Evolutionary conservation across 2,113 vertebrate genomes (phyloP), one percentile per base, ranked within the genome.

Genomic region (Silurus asotus): DNA sequence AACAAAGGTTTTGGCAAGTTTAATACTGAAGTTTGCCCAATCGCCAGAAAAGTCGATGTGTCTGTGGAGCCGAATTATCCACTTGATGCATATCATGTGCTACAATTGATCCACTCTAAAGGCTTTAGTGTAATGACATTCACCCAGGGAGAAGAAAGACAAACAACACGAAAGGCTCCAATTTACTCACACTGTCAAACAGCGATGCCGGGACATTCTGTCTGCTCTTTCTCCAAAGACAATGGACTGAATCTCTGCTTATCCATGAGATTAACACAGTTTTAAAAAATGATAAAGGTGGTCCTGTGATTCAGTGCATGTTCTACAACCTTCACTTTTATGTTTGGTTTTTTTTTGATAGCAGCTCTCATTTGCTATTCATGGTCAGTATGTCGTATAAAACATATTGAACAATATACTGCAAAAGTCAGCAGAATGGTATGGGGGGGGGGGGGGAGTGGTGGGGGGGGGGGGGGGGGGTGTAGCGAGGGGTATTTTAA

Each of bases 51-150:
- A 88, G 74, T 76, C 74, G 81, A 86, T 86, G 81, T 91, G 86
- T 86, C 86, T 83, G 83, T 88, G 91, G 90, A 92, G 93, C 58
- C 13, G 51, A 93, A 93, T 94, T 91, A 92, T 92, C 91, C 90
- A 90, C 89, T 93, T 92, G 90, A 92, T 93, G 91, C 91, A 86
- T 92, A 92, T 93, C 92, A 92, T 92, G 88, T 90, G 91, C 90
- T 87, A 88, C 84, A 90, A 93, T 93, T 93, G 92, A 95, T 94
- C 93, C 90, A 65, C 70, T 88, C 88, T 92, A 90, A 93, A 93
- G 85, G 88, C 89, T 92, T 89, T 93, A 89, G 93, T 91, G 82
- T 88, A 88, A 84, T 87, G 88, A 94, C 92, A 93, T 92, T 93
- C 91, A 82, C 89, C 87, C 88, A 84, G 78, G 89, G 79, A 90